A percentile compares a stretch with the other conserved stretches of the same genome.
Conservation (phyloP, 2,113 vertebrate genomes). For the Upupa epops region DNA sequence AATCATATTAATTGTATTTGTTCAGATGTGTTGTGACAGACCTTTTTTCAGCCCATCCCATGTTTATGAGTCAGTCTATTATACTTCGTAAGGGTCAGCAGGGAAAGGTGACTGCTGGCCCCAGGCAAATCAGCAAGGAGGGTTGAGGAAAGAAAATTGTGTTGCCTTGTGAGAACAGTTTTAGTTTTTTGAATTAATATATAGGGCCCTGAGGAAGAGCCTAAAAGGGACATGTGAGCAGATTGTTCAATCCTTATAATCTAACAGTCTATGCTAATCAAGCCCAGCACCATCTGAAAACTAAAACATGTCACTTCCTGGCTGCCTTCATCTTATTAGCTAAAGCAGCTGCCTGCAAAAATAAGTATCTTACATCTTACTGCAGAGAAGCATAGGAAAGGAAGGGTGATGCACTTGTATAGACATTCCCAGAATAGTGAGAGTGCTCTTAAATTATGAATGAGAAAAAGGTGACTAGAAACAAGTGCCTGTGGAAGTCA, state of each 20-base stretch:
- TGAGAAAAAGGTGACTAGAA: not conserved
- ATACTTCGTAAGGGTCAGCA: not conserved
- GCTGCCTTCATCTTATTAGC: not conserved
- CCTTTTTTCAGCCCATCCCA: not conserved
- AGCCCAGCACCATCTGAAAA: not conserved
- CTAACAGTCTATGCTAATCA: not conserved
- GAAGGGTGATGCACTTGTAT: not conserved
- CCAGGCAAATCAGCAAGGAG: not conserved
- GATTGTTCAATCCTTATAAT: not conserved
- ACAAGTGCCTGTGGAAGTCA: not conserved
- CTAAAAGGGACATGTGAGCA: not conserved
- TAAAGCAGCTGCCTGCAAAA: not conserved
- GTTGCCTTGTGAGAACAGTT: not conserved
- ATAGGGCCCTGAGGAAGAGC: not conserved
- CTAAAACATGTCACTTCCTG: not conserved
- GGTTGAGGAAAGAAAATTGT: not conserved
- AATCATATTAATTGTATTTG: not conserved
- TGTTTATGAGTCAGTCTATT: not conserved
- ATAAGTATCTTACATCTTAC: not conserved
- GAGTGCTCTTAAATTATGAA: slow-evolving; percentile 14
- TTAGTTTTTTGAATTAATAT: not conserved
- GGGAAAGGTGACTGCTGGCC: not conserved
- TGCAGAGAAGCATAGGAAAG: not conserved
- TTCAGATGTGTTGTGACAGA: fast-evolving
- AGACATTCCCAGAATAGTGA: not conserved